A percentile compares a stretch with the other conserved stretches of the same genome.
Conservation (phyloP, 2,113 vertebrate species). For the Pontoporia blainvillei region DNA sequence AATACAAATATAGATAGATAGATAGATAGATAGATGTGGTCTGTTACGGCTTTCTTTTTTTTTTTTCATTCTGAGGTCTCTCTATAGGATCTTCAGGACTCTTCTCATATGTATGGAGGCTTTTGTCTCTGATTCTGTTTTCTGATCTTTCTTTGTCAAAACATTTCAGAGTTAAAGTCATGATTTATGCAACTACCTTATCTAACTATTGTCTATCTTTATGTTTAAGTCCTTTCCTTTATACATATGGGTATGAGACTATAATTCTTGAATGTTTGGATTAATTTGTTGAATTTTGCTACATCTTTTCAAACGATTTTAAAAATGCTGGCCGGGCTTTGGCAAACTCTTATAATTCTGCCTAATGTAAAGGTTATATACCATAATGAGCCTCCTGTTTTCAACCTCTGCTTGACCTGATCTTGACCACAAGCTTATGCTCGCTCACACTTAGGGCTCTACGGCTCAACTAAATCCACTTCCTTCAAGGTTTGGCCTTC, state of each 20-base stretch:
- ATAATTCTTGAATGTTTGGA: background rate
- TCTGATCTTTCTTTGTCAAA: background rate
- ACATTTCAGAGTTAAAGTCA: slow-evolving; percentile 9
- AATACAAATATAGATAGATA: background rate
- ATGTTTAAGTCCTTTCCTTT: background rate
- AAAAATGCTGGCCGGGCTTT: background rate
- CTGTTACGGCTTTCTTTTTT: background rate
- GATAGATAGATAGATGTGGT: background rate
- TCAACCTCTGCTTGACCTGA: background rate
- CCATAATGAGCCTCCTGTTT: background rate
- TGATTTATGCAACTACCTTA: background rate
- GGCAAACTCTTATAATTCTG: background rate
- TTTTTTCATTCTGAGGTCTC: background rate
- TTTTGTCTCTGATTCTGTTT: background rate
- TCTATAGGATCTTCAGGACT: background rate
- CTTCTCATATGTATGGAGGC: background rate
- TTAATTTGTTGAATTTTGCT: slow-evolving; percentile 5
- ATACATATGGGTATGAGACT: background rate
- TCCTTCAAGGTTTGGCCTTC: background rate
- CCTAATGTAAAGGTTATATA: background rate
- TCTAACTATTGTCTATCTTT: background rate
- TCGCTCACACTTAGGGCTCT: background rate
- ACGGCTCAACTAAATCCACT: background rate
- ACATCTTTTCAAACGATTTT: background rate
- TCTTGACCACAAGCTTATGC: background rate